Conservation (phyloP, 2,797 vertebrate genomes). For the Semotilus atromaculatus region DNA sequence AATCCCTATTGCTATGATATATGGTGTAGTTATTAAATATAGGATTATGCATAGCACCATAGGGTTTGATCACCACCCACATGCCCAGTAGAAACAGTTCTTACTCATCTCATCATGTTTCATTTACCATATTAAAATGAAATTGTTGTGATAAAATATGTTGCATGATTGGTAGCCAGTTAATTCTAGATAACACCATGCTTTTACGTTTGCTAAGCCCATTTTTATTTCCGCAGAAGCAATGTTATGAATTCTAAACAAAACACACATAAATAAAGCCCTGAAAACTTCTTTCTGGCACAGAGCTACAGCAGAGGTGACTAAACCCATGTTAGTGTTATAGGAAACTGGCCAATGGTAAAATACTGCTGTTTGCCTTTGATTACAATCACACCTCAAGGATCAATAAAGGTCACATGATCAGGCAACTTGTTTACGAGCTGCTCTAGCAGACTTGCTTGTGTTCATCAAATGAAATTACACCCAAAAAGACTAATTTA, state of each 20-base stretch:
- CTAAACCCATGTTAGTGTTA: constrained; percentile 8
- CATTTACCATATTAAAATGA: not conserved
- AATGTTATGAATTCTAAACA: not conserved
- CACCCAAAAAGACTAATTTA: constrained; percentile 9
- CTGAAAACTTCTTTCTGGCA: constrained; percentile 20
- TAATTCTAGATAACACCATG: not conserved
- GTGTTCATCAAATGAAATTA: constrained; percentile 23
- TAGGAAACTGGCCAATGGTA: constrained; percentile 3
- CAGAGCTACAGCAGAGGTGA: constrained; percentile 3
- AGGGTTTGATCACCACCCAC: constrained; percentile 54
- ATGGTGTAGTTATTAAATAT: constrained; percentile 69
- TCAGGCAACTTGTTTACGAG: constrained; percentile 26
- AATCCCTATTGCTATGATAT: constrained; percentile 78
- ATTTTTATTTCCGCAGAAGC: not conserved
- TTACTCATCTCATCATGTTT: constrained; percentile 20
- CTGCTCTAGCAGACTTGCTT: constrained; percentile 14
- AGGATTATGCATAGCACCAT: constrained; percentile 78
- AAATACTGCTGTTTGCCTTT: constrained; percentile 28
- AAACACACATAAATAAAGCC: constrained; percentile 19
- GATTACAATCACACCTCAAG: constrained; percentile 42
- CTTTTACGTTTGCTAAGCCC: not conserved
- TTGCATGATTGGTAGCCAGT: not conserved
- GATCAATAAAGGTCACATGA: constrained; percentile 40
- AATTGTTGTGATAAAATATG: not conserved
- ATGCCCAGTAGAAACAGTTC: constrained; percentile 21